Evolutionary conservation across 2,888 invertebrate genomes (phyloP), one percentile per base, ranked within the genome.

Genomic region (Temnothorax rugatulus): DNA sequence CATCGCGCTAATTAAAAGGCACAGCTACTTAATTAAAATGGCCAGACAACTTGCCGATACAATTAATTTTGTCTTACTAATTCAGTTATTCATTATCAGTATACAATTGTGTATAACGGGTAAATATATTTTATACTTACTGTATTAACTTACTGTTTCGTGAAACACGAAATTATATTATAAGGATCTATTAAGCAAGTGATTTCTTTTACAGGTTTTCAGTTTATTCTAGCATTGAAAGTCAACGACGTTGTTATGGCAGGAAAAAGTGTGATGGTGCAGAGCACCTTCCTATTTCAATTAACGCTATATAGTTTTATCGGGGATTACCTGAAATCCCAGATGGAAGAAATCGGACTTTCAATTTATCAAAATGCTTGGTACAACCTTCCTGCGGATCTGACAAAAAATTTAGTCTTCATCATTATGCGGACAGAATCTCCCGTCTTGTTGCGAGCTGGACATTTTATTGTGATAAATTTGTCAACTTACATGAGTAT

Each of bases 251-350:
- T 68, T 34, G 69, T 87, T 29, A 88, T 87, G 5, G 85, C 87
- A 3, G 44, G 68, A 9, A 90, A 89, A 63, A 84, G 85, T 63
- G 59, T 87, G 13, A 64, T 86, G 11, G 47, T 89, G 9, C 87
- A 87, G 11, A 54, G 82, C 69, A 82, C 85, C 21, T 86, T 90
- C 83, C 64, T 90, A 3, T 21, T 83, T 41, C 89, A 91, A 84
- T 79, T 89, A 0, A 88, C 87, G 50, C 68, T 89, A 59, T 91
- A 90, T 76, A 88, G 87, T 18, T 90, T 85, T 52, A 86, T 88
- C 8, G 90, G 91, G 11, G 90, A 90, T 50, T 87, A 90, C 41
- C 68, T 91, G n/a, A 85, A 90, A 52, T 86, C 84, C 57, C 88
- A 88, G 64, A 90, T 85, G 18, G 85, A 88, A 25, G 88, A 86